These are phyloP conservation scores for Apocrypta bakeri DNA, from an alignment of 1,140 invertebrate genomes.

Conservation along the genomic window DNA sequence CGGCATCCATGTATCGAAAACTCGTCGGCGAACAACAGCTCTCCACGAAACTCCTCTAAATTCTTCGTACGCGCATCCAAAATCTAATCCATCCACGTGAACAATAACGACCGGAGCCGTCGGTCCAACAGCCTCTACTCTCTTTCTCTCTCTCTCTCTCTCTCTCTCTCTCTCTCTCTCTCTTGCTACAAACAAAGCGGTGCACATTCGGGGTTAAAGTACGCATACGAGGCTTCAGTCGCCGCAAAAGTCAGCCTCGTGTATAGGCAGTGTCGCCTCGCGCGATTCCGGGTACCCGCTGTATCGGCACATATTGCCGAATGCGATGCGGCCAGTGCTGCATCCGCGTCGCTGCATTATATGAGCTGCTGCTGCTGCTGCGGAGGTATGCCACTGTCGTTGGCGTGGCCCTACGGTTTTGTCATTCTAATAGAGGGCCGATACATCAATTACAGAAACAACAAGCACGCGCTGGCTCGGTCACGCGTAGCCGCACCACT, in stretches of 20 bases:
- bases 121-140: background rate
- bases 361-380: background rate
- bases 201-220: background rate
- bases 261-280: background rate
- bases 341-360: conserved; percentile 24
- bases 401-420: conserved; percentile 59
- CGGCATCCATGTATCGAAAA: background rate
- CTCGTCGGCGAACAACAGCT: background rate
- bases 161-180: no score
- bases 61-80: background rate
- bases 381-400: conserved; percentile 17
- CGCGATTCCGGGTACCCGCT: background rate
- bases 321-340: background rate
- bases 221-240: background rate
- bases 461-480: conserved; percentile 43
- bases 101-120: conserved; percentile 1
- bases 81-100: conserved; percentile 7
- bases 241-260: background rate
- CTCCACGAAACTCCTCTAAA: background rate
- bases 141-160: no score
- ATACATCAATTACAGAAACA: conserved; percentile 71
- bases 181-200: background rate
- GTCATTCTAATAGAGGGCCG: conserved; percentile 66
- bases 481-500: conserved; percentile 23
- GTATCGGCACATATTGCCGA: conserved; percentile 31